A percentile compares a stretch with the other conserved stretches of the same genome.
phyloP scores from a whole-genome alignment of 2,113 vertebrate species.

The Ellobius talpinus region DNA sequence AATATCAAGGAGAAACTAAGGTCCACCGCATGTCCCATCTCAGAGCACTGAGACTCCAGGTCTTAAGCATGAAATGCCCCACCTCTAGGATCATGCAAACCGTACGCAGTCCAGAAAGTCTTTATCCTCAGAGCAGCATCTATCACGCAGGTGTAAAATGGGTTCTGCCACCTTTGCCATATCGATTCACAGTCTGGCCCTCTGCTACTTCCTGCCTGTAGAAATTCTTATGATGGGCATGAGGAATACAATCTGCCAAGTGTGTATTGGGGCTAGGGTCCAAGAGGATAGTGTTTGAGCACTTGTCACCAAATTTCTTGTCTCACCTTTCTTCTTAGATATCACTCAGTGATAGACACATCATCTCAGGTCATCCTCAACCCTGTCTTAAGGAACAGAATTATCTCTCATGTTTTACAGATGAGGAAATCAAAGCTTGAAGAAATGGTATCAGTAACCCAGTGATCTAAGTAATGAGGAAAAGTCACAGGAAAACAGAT shows the following conservation, averaged over 20 bases:
- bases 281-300: background rate
- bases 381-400: background rate
- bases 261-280: background rate
- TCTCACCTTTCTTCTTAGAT: constrained; percentile 32
- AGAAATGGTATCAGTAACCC: constrained; percentile 3
- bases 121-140: background rate
- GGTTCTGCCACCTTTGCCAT: background rate
- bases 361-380: constrained; percentile 1
- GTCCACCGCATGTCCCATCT: background rate
- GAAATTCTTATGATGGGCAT: background rate
- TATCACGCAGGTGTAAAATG: background rate
- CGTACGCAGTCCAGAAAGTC: background rate
- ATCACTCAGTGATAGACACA: background rate
- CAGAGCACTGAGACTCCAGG: background rate
- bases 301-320: constrained; percentile 1
- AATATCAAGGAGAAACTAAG: background rate
- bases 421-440: constrained; percentile 4
- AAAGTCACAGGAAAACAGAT: background rate
- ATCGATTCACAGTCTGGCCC: background rate
- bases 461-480: background rate
- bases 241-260: background rate
- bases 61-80: background rate
- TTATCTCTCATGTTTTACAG: background rate
- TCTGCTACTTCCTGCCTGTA: background rate
- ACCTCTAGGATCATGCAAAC: background rate